Evolutionary conservation across 2,888 invertebrate genomes (phyloP).

Genomic region (Macrophya annulata): DNA sequence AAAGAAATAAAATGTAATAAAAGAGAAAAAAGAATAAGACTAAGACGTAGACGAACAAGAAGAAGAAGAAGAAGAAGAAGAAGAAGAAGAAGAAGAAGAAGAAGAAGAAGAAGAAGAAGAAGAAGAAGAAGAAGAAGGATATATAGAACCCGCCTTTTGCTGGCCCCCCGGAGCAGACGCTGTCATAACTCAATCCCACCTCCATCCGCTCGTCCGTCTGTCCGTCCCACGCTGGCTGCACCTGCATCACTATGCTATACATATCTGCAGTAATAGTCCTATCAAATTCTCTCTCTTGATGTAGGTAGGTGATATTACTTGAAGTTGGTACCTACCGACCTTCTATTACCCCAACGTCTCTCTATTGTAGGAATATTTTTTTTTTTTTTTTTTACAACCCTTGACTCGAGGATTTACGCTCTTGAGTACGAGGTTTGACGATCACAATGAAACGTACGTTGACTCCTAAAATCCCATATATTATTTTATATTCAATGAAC

Average conservation of each 20-base stretch:
- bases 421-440: too few species aligned
- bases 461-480: too few species aligned
- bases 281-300: slow-evolving; percentile 34
- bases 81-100: too few species aligned
- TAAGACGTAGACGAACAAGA: slow-evolving; percentile 56
- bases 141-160: slow-evolving; percentile 65
- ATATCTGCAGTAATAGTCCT: slow-evolving; percentile 39
- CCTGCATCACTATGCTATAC: slow-evolving; percentile 37
- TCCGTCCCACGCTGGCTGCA: slow-evolving; percentile 47
- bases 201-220: slow-evolving; percentile 70
- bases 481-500: too few species aligned
- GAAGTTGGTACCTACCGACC: neutral
- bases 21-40: slow-evolving; percentile 56
- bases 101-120: slow-evolving; percentile 68
- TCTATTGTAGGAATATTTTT: neutral
- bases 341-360: neutral
- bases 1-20: slow-evolving; percentile 76
- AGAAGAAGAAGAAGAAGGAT: slow-evolving; percentile 57
- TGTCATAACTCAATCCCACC: slow-evolving; percentile 80
- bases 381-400: neutral
- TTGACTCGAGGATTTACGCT: neutral
- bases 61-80: slow-evolving; percentile 71
- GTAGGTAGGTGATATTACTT: slow-evolving; percentile 12
- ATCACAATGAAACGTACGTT: too few species aligned
- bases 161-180: slow-evolving; percentile 79